Percentiles rank a stretch among this genome's conserved stretches.
Conservation (phyloP, 2,888 invertebrate genomes). For the Ennomos erosarius region DNA sequence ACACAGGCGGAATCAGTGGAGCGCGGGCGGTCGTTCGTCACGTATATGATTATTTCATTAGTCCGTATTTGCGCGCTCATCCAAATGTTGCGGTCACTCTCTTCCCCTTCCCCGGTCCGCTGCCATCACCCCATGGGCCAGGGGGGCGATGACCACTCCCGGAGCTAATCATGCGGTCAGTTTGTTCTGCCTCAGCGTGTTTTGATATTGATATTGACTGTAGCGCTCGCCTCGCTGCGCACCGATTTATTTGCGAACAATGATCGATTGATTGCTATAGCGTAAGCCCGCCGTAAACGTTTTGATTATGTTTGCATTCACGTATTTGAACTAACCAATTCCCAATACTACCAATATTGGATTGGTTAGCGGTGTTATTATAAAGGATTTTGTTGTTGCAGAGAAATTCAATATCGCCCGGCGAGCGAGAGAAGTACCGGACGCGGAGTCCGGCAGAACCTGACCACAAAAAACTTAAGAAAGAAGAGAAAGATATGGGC, state of each 20-base stretch:
- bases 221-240: constrained; percentile 79
- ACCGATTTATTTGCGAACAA: constrained; percentile 84
- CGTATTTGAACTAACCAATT: constrained; percentile 72
- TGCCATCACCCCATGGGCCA: constrained; percentile 38
- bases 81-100: constrained; percentile 71
- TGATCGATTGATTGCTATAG: constrained; percentile 83
- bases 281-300: constrained; percentile 78
- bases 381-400: constrained; percentile 72
- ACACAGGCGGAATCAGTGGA: constrained; percentile 70
- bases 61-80: constrained; percentile 81
- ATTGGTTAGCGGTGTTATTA: constrained; percentile 48
- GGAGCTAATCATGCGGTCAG: constrained; percentile 85
- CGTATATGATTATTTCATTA: constrained; percentile 86
- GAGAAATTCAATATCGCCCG: constrained; percentile 95
- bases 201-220: constrained; percentile 85
- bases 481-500: constrained; percentile 93
- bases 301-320: constrained; percentile 80
- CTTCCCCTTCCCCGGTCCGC: constrained; percentile 42
- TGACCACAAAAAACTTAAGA: constrained; percentile 90
- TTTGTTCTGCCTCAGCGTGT: constrained; percentile 85
- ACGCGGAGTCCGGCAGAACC: constrained; percentile 91
- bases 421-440: constrained; percentile 92
- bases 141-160: constrained; percentile 80
- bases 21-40: constrained; percentile 72
- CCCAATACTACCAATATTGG: constrained; percentile 54